These are phyloP conservation scores for Ichneumoninae sp. DNA, from an alignment of 2,888 invertebrate genomes.

Conservation along the genomic window DNA sequence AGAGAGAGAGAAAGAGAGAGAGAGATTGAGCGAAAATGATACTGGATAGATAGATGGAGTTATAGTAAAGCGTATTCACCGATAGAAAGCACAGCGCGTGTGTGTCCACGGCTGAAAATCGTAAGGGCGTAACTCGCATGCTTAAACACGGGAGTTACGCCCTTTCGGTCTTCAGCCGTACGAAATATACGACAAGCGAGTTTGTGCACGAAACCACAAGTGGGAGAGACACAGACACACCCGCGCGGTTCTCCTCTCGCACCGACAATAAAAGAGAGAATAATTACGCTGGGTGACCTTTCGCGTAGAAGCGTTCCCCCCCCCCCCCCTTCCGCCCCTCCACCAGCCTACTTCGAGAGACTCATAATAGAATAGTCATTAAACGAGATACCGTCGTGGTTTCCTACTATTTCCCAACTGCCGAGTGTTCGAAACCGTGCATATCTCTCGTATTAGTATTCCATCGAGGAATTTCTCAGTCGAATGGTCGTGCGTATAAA, in stretches of 20 bases:
- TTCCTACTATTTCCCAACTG: constrained; percentile 57
- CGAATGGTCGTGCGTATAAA: not conserved
- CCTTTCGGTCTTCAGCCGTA: not conserved
- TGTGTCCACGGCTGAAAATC: not conserved
- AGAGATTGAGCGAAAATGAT: constrained; percentile 33
- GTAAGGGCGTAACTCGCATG: no score
- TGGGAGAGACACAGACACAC: constrained; percentile 46
- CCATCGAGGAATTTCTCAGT: constrained; percentile 32
- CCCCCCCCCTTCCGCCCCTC: not conserved
- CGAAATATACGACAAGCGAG: not conserved
- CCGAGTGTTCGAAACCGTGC: constrained; percentile 35
- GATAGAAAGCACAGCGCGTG: not conserved
- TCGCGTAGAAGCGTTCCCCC: constrained; percentile 49
- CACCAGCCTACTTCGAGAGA: not conserved
- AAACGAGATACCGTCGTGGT: constrained; percentile 52
- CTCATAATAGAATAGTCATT: constrained; percentile 57
- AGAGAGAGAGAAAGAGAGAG: not conserved
- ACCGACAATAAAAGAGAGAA: constrained; percentile 51
- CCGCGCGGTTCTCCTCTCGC: constrained; percentile 42
- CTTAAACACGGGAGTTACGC: no score
- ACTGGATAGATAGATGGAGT: constrained; percentile 24
- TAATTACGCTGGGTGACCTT: constrained; percentile 59
- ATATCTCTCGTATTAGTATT: constrained; percentile 27
- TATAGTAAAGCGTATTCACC: not conserved
- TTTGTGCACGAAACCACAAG: not conserved